These are phyloP conservation scores for Nephrotoma guestfalica DNA, from an alignment of 2,888 invertebrate genomes.

Conservation along the genomic window DNA sequence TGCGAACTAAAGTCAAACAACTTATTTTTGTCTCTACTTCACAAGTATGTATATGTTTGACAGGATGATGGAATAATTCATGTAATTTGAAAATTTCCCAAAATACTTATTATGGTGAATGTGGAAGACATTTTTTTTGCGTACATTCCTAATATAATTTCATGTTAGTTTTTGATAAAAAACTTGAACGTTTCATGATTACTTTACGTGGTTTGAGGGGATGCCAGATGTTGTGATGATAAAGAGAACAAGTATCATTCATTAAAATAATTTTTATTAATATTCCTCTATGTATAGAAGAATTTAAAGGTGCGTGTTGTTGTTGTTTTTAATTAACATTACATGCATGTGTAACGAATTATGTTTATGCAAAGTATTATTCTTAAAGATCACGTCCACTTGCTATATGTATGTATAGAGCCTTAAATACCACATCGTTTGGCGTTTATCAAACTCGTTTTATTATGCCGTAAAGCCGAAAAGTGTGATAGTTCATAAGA, in stretches of 20 bases:
- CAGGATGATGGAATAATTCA: background rate
- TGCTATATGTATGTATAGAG: too few relatives aligned
- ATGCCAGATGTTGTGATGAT: background rate
- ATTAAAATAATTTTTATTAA: background rate
- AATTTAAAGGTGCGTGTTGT: background rate
- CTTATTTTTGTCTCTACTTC: background rate
- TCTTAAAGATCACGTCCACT: background rate
- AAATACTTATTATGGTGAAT: background rate
- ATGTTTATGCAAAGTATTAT: background rate
- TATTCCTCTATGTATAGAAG: background rate
- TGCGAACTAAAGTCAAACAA: background rate
- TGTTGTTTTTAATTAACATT: background rate
- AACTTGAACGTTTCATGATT: background rate
- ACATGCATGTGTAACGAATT: background rate
- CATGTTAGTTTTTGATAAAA: too few relatives aligned
- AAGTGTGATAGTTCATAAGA: background rate
- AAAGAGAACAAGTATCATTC: background rate
- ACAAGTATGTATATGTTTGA: background rate
- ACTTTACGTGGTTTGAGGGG: background rate
- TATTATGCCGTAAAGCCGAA: background rate
- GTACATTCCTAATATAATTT: too few relatives aligned
- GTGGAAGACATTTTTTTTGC: too few relatives aligned
- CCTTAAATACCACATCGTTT: background rate
- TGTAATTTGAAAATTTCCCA: background rate
- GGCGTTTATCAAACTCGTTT: background rate